A percentile compares a stretch with the other conserved stretches of the same genome.
Conservation (phyloP, 2,888 invertebrate species). For the Parascotia fuliginaria region DNA sequence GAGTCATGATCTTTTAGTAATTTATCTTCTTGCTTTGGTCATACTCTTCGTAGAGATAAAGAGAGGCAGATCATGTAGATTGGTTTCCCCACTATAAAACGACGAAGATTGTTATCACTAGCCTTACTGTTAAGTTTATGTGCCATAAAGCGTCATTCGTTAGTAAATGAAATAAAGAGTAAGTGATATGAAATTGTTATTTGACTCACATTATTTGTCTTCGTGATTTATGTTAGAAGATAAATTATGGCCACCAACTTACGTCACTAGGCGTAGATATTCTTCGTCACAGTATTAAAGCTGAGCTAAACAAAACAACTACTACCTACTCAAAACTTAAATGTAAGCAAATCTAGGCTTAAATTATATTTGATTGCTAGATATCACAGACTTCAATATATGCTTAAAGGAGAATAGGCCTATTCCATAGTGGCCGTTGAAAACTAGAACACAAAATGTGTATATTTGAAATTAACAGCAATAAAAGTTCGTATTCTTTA, state of each 20-base stretch:
- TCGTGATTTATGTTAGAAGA: constrained; percentile 42
- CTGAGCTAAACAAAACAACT: background rate
- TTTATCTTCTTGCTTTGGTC: constrained; percentile 34
- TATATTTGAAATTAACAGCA: too few species aligned
- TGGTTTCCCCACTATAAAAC: constrained; percentile 48
- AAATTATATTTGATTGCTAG: too few species aligned
- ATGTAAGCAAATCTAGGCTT: too few species aligned
- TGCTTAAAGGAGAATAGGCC: too few species aligned
- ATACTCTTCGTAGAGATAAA: constrained; percentile 15
- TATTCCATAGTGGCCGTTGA: too few species aligned
- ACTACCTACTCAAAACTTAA: too few species aligned
- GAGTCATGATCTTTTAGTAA: constrained; percentile 34
- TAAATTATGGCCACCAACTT: constrained; percentile 33
- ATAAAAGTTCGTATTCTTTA: too few species aligned
- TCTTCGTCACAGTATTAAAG: background rate
- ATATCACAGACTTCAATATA: too few species aligned
- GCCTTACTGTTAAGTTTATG: constrained; percentile 57
- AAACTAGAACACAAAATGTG: too few species aligned
- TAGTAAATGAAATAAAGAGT: constrained; percentile 57
- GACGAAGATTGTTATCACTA: constrained; percentile 60
- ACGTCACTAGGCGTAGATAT: constrained; percentile 7
- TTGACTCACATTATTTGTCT: constrained; percentile 40
- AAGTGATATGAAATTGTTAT: constrained; percentile 42
- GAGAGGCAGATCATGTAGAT: constrained; percentile 34
- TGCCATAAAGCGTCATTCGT: constrained; percentile 57